phyloP scores from a whole-genome alignment of 2,113 vertebrate species.

The Abramis brama region DNA sequence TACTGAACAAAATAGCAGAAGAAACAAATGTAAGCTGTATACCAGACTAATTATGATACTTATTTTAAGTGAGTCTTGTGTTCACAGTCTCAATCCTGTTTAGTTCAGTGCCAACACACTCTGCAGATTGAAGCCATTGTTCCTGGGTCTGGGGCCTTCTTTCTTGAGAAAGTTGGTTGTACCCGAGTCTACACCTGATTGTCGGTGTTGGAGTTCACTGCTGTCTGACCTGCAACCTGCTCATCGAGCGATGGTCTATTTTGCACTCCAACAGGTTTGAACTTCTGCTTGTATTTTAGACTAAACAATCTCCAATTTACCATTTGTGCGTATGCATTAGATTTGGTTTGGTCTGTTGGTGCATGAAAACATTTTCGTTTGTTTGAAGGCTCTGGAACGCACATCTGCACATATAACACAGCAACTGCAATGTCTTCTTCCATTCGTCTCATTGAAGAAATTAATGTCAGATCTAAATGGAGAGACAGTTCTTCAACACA shows the following conservation, averaged over 20 bases:
- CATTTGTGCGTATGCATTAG: not conserved
- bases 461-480: constrained; percentile 68
- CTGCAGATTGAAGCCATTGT: constrained; percentile 79
- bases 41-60: not conserved
- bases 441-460: constrained; percentile 82
- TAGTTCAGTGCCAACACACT: constrained; percentile 72
- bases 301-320: not conserved
- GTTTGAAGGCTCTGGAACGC: constrained; percentile 64
- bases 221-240: constrained; percentile 77
- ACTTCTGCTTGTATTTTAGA: not conserved
- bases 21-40: constrained; percentile 77
- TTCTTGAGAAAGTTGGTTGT: constrained; percentile 73
- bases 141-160: constrained; percentile 77
- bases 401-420: constrained; percentile 59
- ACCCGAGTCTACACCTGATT: constrained; percentile 69
- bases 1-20: constrained; percentile 77
- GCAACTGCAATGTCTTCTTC: constrained; percentile 79
- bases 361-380: constrained; percentile 24
- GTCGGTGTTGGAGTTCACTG: constrained; percentile 78
- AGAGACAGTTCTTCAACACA: constrained; percentile 69
- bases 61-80: not conserved
- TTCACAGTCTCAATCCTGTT: constrained; percentile 38
- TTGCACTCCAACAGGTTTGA: constrained; percentile 79
- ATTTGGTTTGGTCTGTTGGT: not conserved
- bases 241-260: constrained; percentile 79